Base-by-base conservation (phyloP, 2,113 vertebrate genomes). In the Bubo bubo region DNA sequence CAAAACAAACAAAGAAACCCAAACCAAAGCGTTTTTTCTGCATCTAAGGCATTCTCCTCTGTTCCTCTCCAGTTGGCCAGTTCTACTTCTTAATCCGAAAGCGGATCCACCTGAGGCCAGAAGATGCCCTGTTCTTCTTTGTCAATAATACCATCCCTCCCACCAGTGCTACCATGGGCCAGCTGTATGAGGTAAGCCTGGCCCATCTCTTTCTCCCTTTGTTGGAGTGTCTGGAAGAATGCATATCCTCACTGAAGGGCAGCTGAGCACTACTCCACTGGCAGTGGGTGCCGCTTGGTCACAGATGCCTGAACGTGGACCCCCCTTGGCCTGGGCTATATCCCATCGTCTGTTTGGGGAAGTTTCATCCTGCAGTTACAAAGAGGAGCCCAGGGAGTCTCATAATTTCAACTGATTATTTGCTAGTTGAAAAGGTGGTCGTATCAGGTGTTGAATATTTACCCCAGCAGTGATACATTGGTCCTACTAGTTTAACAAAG, bases 11-110 rank as follows among this genome's bases (percentile, higher is more conserved):
- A 10, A 24, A 79, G 35, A 43, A 37, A 8, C 2, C 14, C 32
- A 41, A 58, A 8, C 18, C 20, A 21, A 56, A 62, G 9, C 3
- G 1, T 72, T 79, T 9, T 68, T 66, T 79, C 41, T 91, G 50
- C 62, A 39, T 56, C 77, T 95, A 76, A 93, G 19, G 14, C 37
- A 19, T 55, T 63, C 50, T 60, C n/a, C 23, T 95, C 85, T 95
- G 5, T 85, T 92, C 53, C 63, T 83, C 62, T 89, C 60, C 93
- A 99, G 99, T 99, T 92, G 99, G 99, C 66, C 99, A 99, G 16
- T 98, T 99, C 98, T 99, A 99, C 96, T 99, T 99, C 98, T 98
- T 99, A 97, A 99, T 99, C 96, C 98, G 99, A 92, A 99, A 99
- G 98, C 98, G 99, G 62, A 99, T 99, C 93, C 99, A 99, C 95